phyloP scores from a whole-genome alignment of 2,888 invertebrate genomes.

The Dryomyza anilis region DNA sequence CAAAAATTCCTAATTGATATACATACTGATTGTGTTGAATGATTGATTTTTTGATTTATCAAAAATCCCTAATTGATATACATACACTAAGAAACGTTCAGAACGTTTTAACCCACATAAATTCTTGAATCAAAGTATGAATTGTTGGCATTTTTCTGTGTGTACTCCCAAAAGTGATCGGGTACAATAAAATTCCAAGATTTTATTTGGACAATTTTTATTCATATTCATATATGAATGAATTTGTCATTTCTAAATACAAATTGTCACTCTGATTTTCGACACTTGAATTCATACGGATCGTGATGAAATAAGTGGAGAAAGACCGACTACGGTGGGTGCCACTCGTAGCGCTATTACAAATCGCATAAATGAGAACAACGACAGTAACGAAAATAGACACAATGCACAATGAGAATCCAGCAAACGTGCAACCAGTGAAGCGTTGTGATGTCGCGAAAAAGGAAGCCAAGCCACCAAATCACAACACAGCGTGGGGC shows the following conservation, averaged over 20 bases:
- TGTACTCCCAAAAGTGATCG: no score
- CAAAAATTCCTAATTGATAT: no score
- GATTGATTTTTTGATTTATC: no score
- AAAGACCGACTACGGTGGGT: constrained; percentile 1
- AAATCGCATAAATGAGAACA: neutral
- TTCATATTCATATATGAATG: no score
- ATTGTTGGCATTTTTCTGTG: no score
- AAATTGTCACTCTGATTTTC: constrained; percentile 15
- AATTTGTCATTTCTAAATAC: constrained; percentile 10
- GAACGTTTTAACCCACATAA: neutral
- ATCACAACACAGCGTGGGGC: no score
- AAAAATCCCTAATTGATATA: no score
- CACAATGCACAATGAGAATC: constrained; percentile 12
- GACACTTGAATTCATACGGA: neutral
- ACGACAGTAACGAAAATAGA: neutral
- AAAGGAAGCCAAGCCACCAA: constrained; percentile 2
- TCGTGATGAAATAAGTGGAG: constrained; percentile 18
- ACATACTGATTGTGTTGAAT: no score
- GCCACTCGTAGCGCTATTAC: neutral
- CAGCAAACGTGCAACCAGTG: constrained; percentile 18
- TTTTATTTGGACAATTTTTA: constrained; percentile 1
- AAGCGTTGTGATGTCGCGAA: constrained; percentile 23
- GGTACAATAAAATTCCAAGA: neutral
- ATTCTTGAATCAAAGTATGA: no score
- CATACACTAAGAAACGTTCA: neutral